Evolutionary conservation across 2,113 vertebrate genomes (phyloP).

Genomic region (Brachyhypopomus occidentalis): DNA sequence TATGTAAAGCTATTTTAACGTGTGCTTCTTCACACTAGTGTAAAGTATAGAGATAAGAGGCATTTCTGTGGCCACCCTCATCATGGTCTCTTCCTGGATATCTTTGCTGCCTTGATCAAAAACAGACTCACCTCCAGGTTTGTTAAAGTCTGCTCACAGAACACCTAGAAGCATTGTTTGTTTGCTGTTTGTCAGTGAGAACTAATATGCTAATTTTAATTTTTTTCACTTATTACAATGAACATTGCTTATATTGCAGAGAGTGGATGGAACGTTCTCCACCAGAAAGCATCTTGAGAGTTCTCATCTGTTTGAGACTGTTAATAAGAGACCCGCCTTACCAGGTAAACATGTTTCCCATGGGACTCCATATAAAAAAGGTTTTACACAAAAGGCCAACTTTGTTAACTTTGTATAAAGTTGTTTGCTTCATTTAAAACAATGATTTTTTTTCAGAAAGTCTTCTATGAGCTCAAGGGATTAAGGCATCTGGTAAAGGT

Average conservation of each 20-base stretch:
- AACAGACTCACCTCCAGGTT: slow-evolving; percentile 86
- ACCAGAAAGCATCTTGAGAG: slow-evolving; percentile 77
- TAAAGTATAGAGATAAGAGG: slow-evolving; percentile 84
- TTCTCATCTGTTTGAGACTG: slow-evolving; percentile 84
- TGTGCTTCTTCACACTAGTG: slow-evolving; percentile 58
- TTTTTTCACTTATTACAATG: not conserved
- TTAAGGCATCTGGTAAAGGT: slow-evolving; percentile 71
- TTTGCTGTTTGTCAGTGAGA: not conserved
- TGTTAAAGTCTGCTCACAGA: slow-evolving; percentile 1
- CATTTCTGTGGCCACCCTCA: slow-evolving; percentile 81
- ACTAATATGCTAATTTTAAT: not conserved
- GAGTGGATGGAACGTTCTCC: slow-evolving; percentile 79
- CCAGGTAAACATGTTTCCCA: slow-evolving; percentile 74
- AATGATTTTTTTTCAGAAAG: slow-evolving; percentile 71
- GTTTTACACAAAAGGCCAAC: too few species aligned
- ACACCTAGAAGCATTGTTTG: not conserved
- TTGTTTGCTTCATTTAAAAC: too few species aligned
- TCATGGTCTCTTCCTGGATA: slow-evolving; percentile 77
- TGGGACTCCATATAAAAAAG: not conserved
- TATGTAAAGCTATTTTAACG: not conserved
- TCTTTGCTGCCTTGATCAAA: slow-evolving; percentile 80
- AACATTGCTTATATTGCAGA: slow-evolving; percentile 58
- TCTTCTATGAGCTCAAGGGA: slow-evolving; percentile 73
- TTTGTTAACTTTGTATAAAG: too few species aligned
- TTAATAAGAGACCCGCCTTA: slow-evolving; percentile 82